Base-by-base conservation (phyloP, 2,797 vertebrate species). In the Alosa sapidissima region DNA sequence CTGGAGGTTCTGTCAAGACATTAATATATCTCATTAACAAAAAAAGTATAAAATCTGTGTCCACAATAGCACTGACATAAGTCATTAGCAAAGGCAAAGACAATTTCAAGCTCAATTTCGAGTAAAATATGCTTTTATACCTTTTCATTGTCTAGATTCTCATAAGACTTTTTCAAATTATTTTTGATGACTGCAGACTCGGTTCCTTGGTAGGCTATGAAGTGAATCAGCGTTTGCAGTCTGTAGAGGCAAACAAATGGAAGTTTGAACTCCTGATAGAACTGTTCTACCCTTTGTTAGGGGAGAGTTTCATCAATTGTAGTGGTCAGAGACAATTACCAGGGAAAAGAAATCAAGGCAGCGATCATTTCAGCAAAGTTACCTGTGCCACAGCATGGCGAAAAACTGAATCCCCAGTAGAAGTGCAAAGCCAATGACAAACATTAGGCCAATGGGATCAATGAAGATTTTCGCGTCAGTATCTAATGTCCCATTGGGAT, bases 331-430 rank as follows among this genome's bases (percentile, higher is more conserved):
- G 33, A 41, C 1, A 21, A 28, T 28, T 28, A 28, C 28, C 28
- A 28, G 28, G 28, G 28, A 28, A 28, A 28, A 28, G 1, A 45
- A 36, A 14, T n/a, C 21, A 16, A 49, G 48, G 21, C 41, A 65
- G 19, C 0, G 5, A 24, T 13, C 8, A 78, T 49, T 10, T 65
- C 9, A 0, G 58, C 65, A 47, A 8, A 82, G n/a, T 87, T 84
- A 95, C 94, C 95, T 94, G 92, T 95, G 93, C 88, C 90, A 95
- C 0, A 95, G 7, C 94, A 95, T 95, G n/a, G 89, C 86, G 0
- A 94, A 1, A 88, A 94, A 95, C 91, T 96, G 95, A n/a, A 95
- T 47, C 0, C 89, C 0, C 14, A 95, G 85, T 0, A 93, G 87
- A 0, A 28, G 0, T 0, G 90, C 92, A n/a, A 95, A 95, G 49